phyloP scores from a whole-genome alignment of 53 echinoderm and acorn worm genomes.

The Patiria pectinifera region DNA sequence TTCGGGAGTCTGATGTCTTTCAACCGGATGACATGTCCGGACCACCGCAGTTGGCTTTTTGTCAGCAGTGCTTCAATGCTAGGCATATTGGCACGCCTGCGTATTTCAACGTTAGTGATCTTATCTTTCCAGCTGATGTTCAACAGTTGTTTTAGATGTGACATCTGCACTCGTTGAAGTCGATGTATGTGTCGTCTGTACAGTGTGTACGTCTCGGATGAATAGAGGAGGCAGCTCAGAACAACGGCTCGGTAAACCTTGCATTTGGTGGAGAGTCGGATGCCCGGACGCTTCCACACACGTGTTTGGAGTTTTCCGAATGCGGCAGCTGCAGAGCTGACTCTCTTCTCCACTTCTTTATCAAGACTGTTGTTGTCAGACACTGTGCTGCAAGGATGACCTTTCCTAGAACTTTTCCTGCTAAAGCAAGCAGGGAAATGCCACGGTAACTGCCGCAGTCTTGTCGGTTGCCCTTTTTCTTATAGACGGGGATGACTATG shows the following conservation, averaged over 20 bases:
- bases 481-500: neutral
- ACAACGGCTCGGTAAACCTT: conserved; percentile 27
- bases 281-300: neutral
- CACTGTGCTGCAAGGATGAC: neutral
- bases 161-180: neutral
- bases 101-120: no score
- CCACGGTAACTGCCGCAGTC: no score
- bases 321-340: neutral
- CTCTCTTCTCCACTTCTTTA: no score
- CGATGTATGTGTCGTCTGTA: conserved; percentile 7
- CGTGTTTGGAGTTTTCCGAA: neutral
- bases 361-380: conserved; percentile 8
- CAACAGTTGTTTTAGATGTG: neutral
- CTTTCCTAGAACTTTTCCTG: neutral
- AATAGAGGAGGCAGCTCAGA: conserved; percentile 25
- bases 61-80: no score
- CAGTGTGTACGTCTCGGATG: conserved; percentile 32
- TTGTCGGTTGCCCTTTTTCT: no score
- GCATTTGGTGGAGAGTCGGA: conserved; percentile 21
- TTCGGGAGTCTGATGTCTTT: neutral
- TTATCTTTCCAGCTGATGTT: conserved; percentile 20
- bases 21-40: neutral
- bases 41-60: no score
- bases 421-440: no score
- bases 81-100: no score